These are phyloP conservation scores for Auanema sp. DNA, from an alignment of 2,888 invertebrate species.

Conservation along the genomic window DNA sequence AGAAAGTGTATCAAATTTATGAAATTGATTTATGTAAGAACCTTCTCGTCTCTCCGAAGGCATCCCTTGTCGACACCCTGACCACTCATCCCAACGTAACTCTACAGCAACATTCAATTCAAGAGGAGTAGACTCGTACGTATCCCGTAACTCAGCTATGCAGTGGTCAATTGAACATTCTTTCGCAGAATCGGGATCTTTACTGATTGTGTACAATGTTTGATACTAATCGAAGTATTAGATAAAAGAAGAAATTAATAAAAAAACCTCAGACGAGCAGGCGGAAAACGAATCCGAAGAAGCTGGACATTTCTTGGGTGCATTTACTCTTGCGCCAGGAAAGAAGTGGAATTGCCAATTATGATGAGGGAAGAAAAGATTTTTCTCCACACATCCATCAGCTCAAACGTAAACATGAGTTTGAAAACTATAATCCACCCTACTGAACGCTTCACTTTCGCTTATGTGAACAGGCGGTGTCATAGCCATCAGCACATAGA, in stretches of 20 bases:
- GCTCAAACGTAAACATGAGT: slow-evolving; percentile 4
- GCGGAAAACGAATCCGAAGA: no score
- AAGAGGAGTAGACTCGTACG: slow-evolving; percentile 5
- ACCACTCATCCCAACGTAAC: slow-evolving; percentile 36
- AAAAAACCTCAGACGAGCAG: no score
- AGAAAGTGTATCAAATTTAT: neutral
- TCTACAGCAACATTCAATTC: slow-evolving; percentile 31
- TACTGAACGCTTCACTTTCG: slow-evolving; percentile 18
- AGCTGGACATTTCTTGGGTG: slow-evolving; percentile 9
- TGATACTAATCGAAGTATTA: no score
- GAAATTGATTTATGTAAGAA: neutral
- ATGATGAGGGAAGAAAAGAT: slow-evolving; percentile 18
- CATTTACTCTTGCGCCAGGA: slow-evolving; percentile 28
- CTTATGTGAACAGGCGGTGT: slow-evolving; percentile 23
- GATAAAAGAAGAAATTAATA: no score
- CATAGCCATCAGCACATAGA: slow-evolving; percentile 36
- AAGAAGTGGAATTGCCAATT: slow-evolving; percentile 39
- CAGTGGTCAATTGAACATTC: no score
- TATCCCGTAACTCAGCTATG: slow-evolving; percentile 7
- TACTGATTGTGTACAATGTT: no score
- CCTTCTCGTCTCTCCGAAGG: slow-evolving; percentile 30
- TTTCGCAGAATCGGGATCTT: no score
- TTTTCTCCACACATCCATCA: slow-evolving; percentile 14
- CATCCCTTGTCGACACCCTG: slow-evolving; percentile 25
- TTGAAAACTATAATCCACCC: neutral